Evolutionary conservation across 2,888 invertebrate genomes (phyloP).

Genomic region (Noctua janthe): DNA sequence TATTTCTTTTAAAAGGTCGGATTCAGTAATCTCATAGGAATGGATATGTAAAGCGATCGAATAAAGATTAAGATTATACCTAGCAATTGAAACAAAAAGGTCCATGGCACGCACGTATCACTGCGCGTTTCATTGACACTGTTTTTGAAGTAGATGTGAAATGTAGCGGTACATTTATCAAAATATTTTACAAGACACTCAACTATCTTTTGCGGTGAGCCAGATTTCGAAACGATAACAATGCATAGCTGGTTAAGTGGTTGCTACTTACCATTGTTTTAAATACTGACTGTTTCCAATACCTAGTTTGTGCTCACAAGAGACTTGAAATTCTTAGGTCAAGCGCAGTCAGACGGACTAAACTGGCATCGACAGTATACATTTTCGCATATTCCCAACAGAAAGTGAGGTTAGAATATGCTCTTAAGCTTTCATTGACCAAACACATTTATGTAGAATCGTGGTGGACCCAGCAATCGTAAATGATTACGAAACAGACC

Average conservation of each 20-base stretch:
- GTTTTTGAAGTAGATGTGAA: conserved; percentile 48
- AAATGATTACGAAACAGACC: conserved; percentile 13
- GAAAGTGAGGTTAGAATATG: background rate
- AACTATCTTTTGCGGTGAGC: conserved; percentile 22
- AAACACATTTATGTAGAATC: background rate
- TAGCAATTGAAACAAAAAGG: conserved; percentile 20
- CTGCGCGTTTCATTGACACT: conserved; percentile 45
- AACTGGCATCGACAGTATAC: background rate
- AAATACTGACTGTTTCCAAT: conserved; percentile 16
- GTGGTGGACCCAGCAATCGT: conserved; percentile 7
- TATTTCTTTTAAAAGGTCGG: conserved; percentile 26
- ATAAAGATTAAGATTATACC: conserved; percentile 22
- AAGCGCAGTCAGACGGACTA: conserved; percentile 4
- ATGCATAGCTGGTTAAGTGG: conserved; percentile 23
- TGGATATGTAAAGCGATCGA: background rate
- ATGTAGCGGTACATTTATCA: conserved; percentile 39
- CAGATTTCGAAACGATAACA: conserved; percentile 45
- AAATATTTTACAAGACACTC: conserved; percentile 52
- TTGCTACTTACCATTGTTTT: conserved; percentile 25
- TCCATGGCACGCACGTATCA: conserved; percentile 11
- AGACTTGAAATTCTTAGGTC: conserved; percentile 7
- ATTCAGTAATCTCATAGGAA: conserved; percentile 4
- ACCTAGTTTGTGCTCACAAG: background rate
- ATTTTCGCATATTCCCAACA: background rate
- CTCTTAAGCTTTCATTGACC: background rate